phyloP scores from a whole-genome alignment of 1,140 invertebrate genomes.

The Cyrtorhinus lividipennis region DNA sequence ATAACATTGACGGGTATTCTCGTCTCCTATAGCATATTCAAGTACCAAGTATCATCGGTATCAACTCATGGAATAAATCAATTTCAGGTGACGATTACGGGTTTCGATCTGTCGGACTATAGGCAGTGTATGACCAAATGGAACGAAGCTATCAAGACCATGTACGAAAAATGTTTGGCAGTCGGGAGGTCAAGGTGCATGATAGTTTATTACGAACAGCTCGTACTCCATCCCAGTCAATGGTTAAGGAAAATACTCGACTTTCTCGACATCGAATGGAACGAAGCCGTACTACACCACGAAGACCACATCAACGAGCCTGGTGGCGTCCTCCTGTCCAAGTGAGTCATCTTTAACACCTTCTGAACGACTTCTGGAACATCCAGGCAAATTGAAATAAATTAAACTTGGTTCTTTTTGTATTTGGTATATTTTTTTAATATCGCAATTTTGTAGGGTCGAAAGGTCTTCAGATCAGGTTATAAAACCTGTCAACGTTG shows the following conservation, averaged over 20 bases:
- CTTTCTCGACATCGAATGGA: slow-evolving; percentile 90
- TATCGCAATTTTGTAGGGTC: slow-evolving; percentile 44
- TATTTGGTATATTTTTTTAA: slow-evolving; percentile 12
- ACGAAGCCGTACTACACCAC: slow-evolving; percentile 91
- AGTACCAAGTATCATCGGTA: too few species aligned
- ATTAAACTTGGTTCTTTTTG: background rate
- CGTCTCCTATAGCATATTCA: too few species aligned
- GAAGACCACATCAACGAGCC: slow-evolving; percentile 93
- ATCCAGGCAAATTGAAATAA: background rate
- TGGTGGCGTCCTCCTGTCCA: slow-evolving; percentile 79
- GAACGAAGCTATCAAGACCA: slow-evolving; percentile 87
- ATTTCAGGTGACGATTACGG: slow-evolving; percentile 83
- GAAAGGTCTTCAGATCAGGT: slow-evolving; percentile 98
- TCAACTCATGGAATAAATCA: too few species aligned
- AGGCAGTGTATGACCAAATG: slow-evolving; percentile 88
- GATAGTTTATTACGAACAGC: slow-evolving; percentile 85
- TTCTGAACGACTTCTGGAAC: background rate
- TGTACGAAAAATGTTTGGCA: slow-evolving; percentile 86
- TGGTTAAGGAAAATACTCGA: slow-evolving; percentile 81
- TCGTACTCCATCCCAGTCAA: slow-evolving; percentile 81
- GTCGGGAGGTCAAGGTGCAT: slow-evolving; percentile 73
- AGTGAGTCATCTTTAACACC: slow-evolving; percentile 45
- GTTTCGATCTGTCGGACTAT: slow-evolving; percentile 88
- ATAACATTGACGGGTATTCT: too few species aligned
- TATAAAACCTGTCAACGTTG: slow-evolving; percentile 92